Base-by-base conservation (phyloP, 2,113 vertebrate genomes). In the Albula goreensis region DNA sequence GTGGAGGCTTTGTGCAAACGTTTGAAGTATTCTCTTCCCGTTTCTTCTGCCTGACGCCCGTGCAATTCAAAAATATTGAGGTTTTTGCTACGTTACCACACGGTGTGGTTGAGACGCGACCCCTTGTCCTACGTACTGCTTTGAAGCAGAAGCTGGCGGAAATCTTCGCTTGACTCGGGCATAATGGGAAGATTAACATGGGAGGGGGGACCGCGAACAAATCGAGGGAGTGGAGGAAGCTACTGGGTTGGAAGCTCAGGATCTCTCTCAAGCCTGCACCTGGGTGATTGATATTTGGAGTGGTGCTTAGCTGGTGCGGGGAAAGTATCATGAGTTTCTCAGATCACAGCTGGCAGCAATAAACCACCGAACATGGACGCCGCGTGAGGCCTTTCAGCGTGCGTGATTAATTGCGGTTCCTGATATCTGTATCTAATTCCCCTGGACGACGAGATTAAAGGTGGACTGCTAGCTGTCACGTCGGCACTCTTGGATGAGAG, bases 261-360 rank as follows among this genome's bases (percentile, higher is more conserved):
- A 41, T 41, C 31, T 41, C 31, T 41, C 6, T 8, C 12, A 13
- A 19, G 31, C 53, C 17, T 9, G 10, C 7, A n/a, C 74, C 5
- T 77, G 41, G 70, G 74, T 12, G 57, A 83, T 22, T 66, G 52
- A 80, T 5, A 80, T 49, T 19, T 6, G 31, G 12, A 19, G 19
- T 25, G 12, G 51, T 52, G 49, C n/a, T 78, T 19, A 50, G 5
- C 74, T 48, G 57, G 48, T 48, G 60, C 4, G 5, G 31, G 31
- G 48, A 49, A 83, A 41, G 57, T 66, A 48, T 6, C 57, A 17
- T 19, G 10, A 11, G 81, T 49, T 51, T 1, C 60, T 11, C 49
- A n/a, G 60, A 52, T 22, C 9, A 63, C 52, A 10, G 31, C 84
- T 84, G 83, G 50, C 77, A 60, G 84, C 50, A 15, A n/a, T 53